A percentile compares a stretch with the other conserved stretches of the same genome.
Conservation (phyloP, 1,140 invertebrate genomes). For the Linepithema humile region DNA sequence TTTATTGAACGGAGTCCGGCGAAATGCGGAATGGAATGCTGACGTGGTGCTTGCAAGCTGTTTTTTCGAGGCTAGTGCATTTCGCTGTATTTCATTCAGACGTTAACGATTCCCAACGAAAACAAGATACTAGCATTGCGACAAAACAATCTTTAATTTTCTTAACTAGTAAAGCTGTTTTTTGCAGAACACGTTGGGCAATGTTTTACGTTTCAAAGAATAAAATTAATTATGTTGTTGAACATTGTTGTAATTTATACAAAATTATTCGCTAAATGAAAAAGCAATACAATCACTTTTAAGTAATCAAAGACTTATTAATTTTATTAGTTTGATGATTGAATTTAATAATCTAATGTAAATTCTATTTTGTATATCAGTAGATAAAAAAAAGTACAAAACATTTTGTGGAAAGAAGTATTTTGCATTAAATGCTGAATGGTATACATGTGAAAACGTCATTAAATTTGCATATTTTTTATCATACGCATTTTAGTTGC, state of each 20-base stretch:
- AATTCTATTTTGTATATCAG: not conserved
- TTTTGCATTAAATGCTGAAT: not conserved
- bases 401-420: not conserved
- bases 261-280: not conserved
- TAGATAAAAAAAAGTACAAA: not conserved
- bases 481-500: not conserved
- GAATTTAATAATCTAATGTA: not conserved
- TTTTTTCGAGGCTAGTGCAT: slow-evolving; percentile 30
- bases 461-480: not conserved
- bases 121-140: not conserved
- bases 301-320: not conserved
- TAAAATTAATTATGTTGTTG: not conserved
- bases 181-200: not conserved
- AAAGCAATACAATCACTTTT: not conserved
- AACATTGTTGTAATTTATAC: not conserved
- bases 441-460: not conserved
- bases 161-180: not conserved
- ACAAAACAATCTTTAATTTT: slow-evolving; percentile 46
- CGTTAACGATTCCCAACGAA: slow-evolving; percentile 41
- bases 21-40: slow-evolving; percentile 47
- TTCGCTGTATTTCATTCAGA: not conserved
- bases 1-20: slow-evolving; percentile 29
- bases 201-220: not conserved
- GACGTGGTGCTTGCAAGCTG: slow-evolving; percentile 43
- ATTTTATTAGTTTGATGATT: not conserved